phyloP scores from a whole-genome alignment of 1,140 invertebrate genomes.

The Wiebesia pumilae region DNA sequence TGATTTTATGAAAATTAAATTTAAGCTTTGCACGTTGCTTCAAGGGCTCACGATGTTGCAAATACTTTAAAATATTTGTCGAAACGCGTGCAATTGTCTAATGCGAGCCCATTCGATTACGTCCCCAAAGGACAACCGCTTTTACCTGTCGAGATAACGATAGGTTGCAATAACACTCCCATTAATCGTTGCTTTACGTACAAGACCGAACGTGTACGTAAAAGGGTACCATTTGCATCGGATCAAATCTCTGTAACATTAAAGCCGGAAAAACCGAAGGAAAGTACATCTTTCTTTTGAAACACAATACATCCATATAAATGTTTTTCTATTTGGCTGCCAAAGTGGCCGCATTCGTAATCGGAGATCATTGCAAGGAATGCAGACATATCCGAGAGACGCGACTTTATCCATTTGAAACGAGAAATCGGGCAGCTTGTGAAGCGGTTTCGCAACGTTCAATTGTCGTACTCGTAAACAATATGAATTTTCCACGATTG shows the following conservation, averaged over 20 bases:
- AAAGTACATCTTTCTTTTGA: too few species aligned
- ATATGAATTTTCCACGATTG: slow-evolving; percentile 3
- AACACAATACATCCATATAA: too few species aligned
- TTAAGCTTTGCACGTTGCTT: too few species aligned
- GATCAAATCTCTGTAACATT: neutral
- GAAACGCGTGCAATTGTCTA: too few species aligned
- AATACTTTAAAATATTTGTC: neutral
- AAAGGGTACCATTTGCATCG: neutral
- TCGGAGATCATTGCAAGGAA: too few species aligned
- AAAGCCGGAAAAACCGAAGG: too few species aligned
- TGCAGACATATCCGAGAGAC: too few species aligned
- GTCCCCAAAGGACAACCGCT: neutral
- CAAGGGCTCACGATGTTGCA: too few species aligned
- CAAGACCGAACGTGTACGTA: neutral
- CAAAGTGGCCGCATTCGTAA: too few species aligned
- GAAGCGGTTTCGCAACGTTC: neutral
- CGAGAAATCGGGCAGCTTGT: neutral
- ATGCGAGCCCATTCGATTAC: neutral
- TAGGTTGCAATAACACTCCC: neutral
- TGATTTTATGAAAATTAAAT: too few species aligned
- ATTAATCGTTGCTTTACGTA: neutral
- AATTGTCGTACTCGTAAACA: neutral
- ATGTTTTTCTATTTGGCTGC: too few species aligned
- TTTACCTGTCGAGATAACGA: neutral
- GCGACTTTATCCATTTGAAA: neutral